phyloP scores from a whole-genome alignment of 2,888 invertebrate genomes.

The Ganaspis brasiliensis region DNA sequence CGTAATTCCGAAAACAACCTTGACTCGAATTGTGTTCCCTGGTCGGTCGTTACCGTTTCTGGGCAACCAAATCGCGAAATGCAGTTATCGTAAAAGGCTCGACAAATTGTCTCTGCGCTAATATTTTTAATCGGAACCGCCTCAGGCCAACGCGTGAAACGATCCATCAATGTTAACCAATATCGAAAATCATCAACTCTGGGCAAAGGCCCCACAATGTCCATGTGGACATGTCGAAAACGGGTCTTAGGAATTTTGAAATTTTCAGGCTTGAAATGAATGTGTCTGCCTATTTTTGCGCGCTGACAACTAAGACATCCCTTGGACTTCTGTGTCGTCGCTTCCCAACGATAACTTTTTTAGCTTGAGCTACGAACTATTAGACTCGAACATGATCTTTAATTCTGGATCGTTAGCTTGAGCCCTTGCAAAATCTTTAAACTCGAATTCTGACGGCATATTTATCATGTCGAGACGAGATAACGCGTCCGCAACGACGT shows the following conservation, averaged over 20 bases:
- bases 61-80: background rate
- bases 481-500: conserved; percentile 60
- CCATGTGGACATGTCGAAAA: no score
- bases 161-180: background rate
- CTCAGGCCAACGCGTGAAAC: no score
- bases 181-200: background rate
- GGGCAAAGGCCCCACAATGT: no score
- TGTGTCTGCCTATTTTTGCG: background rate
- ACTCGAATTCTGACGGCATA: background rate
- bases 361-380: background rate
- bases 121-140: background rate
- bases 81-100: background rate
- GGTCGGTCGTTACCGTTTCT: no score
- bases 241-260: background rate
- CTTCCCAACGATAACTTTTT: background rate
- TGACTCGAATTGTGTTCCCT: background rate
- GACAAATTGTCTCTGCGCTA: background rate
- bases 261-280: background rate
- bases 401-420: conserved; percentile 34
- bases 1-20: background rate
- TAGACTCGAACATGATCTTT: conserved; percentile 12
- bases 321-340: background rate
- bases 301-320: background rate
- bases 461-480: conserved; percentile 47
- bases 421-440: background rate